Percentiles rank a stretch among this genome's conserved stretches.
Conservation (phyloP, 2,113 vertebrate species). For the Hymenochirus boettgeri region DNA sequence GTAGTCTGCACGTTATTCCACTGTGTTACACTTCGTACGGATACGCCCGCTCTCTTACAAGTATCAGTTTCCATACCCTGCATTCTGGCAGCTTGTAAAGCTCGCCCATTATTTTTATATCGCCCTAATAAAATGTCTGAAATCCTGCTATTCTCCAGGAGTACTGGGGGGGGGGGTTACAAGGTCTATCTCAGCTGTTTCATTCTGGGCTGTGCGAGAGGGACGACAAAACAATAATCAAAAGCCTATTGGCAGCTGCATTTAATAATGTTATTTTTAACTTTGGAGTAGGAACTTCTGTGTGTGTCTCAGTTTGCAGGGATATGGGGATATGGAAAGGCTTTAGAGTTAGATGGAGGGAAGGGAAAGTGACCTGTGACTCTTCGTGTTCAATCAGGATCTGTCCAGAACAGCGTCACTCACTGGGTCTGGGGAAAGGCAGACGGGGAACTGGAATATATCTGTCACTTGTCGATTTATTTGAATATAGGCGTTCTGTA, state of each 20-base stretch:
- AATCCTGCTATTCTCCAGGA: constrained; percentile 4
- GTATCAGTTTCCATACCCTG: not conserved
- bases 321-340: too few relatives aligned
- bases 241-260: constrained; percentile 70
- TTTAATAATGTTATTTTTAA: constrained; percentile 73
- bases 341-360: too few relatives aligned
- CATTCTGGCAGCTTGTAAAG: not conserved
- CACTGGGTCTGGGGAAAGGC: too few relatives aligned
- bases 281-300: constrained; percentile 38
- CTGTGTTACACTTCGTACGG: too few relatives aligned
- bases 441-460: too few relatives aligned
- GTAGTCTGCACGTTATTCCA: too few relatives aligned
- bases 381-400: too few relatives aligned
- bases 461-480: too few relatives aligned
- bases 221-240: constrained; percentile 66
- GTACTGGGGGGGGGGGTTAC: constrained; percentile 42
- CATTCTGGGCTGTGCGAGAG: constrained; percentile 60
- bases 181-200: constrained; percentile 81
- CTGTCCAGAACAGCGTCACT: too few relatives aligned
- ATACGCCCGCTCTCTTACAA: not conserved
- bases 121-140: constrained; percentile 1
- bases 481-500: too few relatives aligned
- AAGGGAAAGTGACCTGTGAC: too few relatives aligned
- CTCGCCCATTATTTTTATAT: not conserved
- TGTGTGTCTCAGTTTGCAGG: not conserved